Percentiles rank a stretch among this genome's conserved stretches.
These are phyloP conservation scores for Liopterus haemorrhoidalis DNA, from an alignment of 2,888 invertebrate genomes.

Conservation along the genomic window DNA sequence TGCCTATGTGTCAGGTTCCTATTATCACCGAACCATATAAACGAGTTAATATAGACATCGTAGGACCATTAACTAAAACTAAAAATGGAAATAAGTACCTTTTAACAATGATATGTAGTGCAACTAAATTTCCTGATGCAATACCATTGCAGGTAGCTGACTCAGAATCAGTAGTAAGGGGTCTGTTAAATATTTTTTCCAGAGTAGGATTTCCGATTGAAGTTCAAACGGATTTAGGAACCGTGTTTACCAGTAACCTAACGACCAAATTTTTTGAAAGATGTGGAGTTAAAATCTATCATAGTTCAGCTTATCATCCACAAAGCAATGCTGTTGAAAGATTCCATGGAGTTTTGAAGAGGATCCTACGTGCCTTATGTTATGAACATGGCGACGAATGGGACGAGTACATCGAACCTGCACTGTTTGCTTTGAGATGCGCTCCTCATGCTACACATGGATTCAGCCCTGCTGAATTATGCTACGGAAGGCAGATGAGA, in stretches of 20 bases:
- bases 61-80: not conserved
- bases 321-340: slow-evolving; percentile 1
- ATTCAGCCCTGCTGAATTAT: slow-evolving; percentile 5
- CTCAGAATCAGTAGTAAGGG: slow-evolving; percentile 5
- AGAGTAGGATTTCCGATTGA: slow-evolving; percentile 6
- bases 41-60: slow-evolving; percentile 5
- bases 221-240: slow-evolving; percentile 7
- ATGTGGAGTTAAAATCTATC: slow-evolving; percentile 1
- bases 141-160: slow-evolving; percentile 6
- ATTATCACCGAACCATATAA: slow-evolving; percentile 1
- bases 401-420: slow-evolving; percentile 2
- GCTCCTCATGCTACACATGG: slow-evolving; percentile 6
- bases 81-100: slow-evolving; percentile 1
- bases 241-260: slow-evolving; percentile 5
- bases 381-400: slow-evolving; percentile 6
- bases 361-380: not conserved
- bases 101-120: slow-evolving; percentile 2
- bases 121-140: slow-evolving; percentile 9
- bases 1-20: slow-evolving; percentile 5
- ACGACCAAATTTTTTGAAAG: slow-evolving; percentile 4
- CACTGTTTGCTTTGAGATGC: slow-evolving; percentile 6
- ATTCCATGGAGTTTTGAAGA: slow-evolving; percentile 4
- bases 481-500: slow-evolving; percentile 8
- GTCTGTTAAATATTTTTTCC: slow-evolving; percentile 1
- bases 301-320: slow-evolving; percentile 4